Base-by-base conservation (phyloP, 2,797 vertebrate genomes). In the Coracias cyanogaster region DNA sequence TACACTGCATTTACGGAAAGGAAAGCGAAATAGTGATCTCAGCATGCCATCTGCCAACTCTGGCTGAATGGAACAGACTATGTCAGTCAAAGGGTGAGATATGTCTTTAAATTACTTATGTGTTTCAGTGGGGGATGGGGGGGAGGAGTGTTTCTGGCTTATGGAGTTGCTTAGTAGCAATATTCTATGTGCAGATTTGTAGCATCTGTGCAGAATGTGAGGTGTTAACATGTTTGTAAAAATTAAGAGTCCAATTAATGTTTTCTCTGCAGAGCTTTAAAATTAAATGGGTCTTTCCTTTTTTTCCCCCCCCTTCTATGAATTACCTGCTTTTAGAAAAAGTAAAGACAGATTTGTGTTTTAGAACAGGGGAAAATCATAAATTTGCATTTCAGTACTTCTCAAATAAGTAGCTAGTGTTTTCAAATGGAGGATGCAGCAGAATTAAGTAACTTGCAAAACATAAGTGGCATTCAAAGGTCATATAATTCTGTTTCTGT, bases 21-120 rank as follows among this genome's bases (percentile, higher is more conserved):
- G 43, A 76, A 88, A 45, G 66, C 73, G 73, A 85, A 94, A 26
- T 89, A 64, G 79, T 90, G 60, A 92, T 89, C 88, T 89, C 81
- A 51, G 83, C 45, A 15, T 92, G 83, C 91, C 88, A 90, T 96
- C 90, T 97, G 93, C 82, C 93, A 91, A 2, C 61, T 93, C 55
- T 52, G 3, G 28, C 86, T 95, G 91, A 90, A 85, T 77, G 65
- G 90, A 86, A 69, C 57, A 80, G 79, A 62, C 57, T 71, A 9
- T 91, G 74, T 85, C 87, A 95, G 82, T 81, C 51, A 80, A 82
- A 91, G 87, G 64, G 29, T 71, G 62, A 87, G 26, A 46, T 22
- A 71, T 4, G 22, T 80, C 49, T 88, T 90, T 80, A 91, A 72
- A 77, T 28, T 4, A 89, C 52, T 73, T 87, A 21, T 55, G 51